A percentile compares a stretch with the other conserved stretches of the same genome.
Conservation (phyloP, 2,888 invertebrate genomes). For the Thera obeliscata region DNA sequence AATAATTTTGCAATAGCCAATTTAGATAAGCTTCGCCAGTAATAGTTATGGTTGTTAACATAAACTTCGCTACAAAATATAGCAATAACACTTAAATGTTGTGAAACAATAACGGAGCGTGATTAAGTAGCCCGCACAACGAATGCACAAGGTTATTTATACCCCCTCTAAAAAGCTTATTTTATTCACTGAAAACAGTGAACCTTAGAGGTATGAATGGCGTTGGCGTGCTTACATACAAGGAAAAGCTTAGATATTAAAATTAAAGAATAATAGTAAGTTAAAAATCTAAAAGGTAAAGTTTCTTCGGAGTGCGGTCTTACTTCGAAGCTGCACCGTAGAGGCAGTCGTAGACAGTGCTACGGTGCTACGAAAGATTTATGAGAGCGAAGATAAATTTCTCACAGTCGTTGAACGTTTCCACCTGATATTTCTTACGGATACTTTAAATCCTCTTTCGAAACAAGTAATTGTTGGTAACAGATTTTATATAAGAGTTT, state of each 20-base stretch:
- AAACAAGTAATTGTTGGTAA: slow-evolving; percentile 22
- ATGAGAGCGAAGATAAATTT: slow-evolving; percentile 41
- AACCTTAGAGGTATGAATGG: too few relatives aligned
- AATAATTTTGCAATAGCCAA: slow-evolving; percentile 7
- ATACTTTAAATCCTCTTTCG: slow-evolving; percentile 35
- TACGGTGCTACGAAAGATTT: slow-evolving; percentile 46
- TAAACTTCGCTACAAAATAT: slow-evolving; percentile 4
- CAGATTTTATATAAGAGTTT: slow-evolving; percentile 18
- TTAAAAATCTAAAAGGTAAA: background rate
- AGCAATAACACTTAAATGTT: slow-evolving; percentile 9
- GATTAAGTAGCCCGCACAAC: slow-evolving; percentile 7
- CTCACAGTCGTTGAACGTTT: slow-evolving; percentile 38
- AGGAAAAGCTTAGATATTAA: too few relatives aligned
- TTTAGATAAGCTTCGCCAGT: slow-evolving; percentile 19
- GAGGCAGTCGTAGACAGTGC: slow-evolving; percentile 37
- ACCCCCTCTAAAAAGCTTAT: too few relatives aligned
- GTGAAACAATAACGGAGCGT: slow-evolving; percentile 18
- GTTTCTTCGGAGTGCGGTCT: slow-evolving; percentile 1
- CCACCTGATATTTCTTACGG: slow-evolving; percentile 37
- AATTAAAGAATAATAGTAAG: too few relatives aligned
- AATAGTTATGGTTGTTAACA: slow-evolving; percentile 2
- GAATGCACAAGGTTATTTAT: too few relatives aligned
- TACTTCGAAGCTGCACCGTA: slow-evolving; percentile 34
- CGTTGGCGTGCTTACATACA: too few relatives aligned
- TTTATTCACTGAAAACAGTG: too few relatives aligned